Evolutionary conservation across 2,797 vertebrate species (phyloP), one percentile per base, ranked within the genome.

Genomic region (Oreochromis mossambicus): DNA sequence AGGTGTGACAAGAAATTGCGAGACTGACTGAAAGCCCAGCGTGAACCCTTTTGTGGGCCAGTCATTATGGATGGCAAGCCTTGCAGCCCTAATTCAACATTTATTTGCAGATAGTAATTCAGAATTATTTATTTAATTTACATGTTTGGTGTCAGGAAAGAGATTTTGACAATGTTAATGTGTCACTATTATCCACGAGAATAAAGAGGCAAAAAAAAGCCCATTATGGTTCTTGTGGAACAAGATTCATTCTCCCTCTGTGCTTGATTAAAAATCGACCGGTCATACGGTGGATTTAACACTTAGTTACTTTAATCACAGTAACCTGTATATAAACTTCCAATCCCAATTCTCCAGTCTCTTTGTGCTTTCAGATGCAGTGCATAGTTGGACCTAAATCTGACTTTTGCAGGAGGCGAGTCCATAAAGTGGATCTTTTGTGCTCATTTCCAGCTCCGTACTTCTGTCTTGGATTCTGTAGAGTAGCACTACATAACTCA

Each of bases 1-100:
- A 91, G 56, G 81, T 77, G 13, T 80, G 88, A 88, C 78, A 43
- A 87, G 73, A 32, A 80, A 34, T 38, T 38, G 76, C 32, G 70
- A 80, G 70, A 13, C 41, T 81, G 82, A 87, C 80, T 46, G 52
- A 84, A 73, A 80, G 78, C 90, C 86, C 85, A 79, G 84, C 48
- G 2, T 73, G 79, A 91, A 78, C 48, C 48, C 10, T 70, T 78
- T 86, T 86, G 77, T 89, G 63, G 24, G 15, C 24, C 6, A 2
- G 38, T 89, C 61, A 86, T 81, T 56, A 80, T 24, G 41, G 24
- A 52, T 15, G 21, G 51, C 21, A 26, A 52, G 58, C 34, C 50
- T 61, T 41, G 36, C 29, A 73, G 26, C 2, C n/a, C 19, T 79
- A 81, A 89, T 83, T 19, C 78, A n/a, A 84, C 70, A 19, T 86